Evolutionary conservation across 2,888 invertebrate species (phyloP).

Genomic region (Scaeva pyrastri): DNA sequence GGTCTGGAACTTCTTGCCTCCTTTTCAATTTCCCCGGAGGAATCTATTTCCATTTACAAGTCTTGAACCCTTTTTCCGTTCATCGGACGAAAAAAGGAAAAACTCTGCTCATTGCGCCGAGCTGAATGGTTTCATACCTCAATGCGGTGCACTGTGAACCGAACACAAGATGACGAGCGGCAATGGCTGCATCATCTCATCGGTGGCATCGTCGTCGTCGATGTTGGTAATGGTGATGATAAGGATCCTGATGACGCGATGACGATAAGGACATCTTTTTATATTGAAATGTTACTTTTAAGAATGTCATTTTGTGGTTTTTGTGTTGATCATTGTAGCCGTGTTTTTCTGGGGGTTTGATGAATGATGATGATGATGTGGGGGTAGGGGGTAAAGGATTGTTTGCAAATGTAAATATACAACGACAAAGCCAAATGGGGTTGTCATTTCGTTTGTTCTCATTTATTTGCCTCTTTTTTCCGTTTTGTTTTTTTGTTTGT

Average conservation of each 20-base stretch:
- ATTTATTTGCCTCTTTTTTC: constrained; percentile 1
- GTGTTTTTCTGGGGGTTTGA: background rate
- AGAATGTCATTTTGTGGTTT: constrained; percentile 57
- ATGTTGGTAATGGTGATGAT: constrained; percentile 11
- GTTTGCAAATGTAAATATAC: constrained; percentile 6
- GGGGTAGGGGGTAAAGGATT: background rate
- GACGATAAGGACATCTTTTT: constrained; percentile 50
- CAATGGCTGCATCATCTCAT: no score
- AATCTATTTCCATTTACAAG: constrained; percentile 54
- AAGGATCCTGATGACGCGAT: constrained; percentile 36
- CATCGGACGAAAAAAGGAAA: constrained; percentile 29
- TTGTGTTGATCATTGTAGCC: constrained; percentile 34
- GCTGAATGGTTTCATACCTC: constrained; percentile 46
- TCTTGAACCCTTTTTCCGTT: constrained; percentile 35
- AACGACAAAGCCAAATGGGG: constrained; percentile 61
- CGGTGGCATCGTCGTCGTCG: background rate
- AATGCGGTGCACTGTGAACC: constrained; percentile 14
- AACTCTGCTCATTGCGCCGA: constrained; percentile 1
- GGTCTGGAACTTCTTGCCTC: constrained; percentile 42
- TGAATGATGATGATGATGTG: background rate
- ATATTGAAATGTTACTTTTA: constrained; percentile 52
- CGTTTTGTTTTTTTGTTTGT: background rate
- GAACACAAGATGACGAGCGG: background rate
- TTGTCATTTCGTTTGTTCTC: constrained; percentile 57
- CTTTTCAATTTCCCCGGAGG: constrained; percentile 65